Conservation (phyloP, 2,113 vertebrate species). For the Nothobranchius kuhntae region DNA sequence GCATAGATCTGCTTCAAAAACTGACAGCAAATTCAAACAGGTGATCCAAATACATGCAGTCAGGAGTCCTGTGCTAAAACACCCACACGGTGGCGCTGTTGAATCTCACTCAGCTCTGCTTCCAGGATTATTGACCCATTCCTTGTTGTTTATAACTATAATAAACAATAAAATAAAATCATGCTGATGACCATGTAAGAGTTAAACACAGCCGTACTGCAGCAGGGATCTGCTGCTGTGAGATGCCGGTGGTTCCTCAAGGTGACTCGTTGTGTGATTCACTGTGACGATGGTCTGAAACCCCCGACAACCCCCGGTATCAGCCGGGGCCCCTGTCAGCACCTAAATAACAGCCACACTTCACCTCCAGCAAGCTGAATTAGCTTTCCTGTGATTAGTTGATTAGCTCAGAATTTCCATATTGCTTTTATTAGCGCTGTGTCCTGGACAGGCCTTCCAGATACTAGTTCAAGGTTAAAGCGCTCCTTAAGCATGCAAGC, state of each 20-base stretch:
- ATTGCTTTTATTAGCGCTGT: slow-evolving; percentile 64
- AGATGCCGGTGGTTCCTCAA: slow-evolving; percentile 21
- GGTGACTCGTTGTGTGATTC: slow-evolving; percentile 56
- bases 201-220: background rate
- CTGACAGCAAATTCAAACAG: background rate
- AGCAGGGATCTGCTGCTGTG: background rate
- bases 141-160: background rate
- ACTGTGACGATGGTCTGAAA: slow-evolving; percentile 45
- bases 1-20: too few species aligned
- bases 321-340: slow-evolving; percentile 32
- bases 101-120: background rate
- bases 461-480: slow-evolving; percentile 71
- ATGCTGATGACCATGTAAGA: background rate
- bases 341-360: slow-evolving; percentile 51
- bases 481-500: slow-evolving; percentile 5
- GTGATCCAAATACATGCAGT: background rate
- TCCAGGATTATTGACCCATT: background rate
- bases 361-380: slow-evolving; percentile 65
- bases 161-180: background rate
- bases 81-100: slow-evolving; percentile 7
- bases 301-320: slow-evolving; percentile 13
- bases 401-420: slow-evolving; percentile 71
- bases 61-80: background rate
- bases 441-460: slow-evolving; percentile 45
- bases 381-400: slow-evolving; percentile 66